Evolutionary conservation across 2,113 vertebrate species (phyloP).

Genomic region (Stigmatopora nigra): DNA sequence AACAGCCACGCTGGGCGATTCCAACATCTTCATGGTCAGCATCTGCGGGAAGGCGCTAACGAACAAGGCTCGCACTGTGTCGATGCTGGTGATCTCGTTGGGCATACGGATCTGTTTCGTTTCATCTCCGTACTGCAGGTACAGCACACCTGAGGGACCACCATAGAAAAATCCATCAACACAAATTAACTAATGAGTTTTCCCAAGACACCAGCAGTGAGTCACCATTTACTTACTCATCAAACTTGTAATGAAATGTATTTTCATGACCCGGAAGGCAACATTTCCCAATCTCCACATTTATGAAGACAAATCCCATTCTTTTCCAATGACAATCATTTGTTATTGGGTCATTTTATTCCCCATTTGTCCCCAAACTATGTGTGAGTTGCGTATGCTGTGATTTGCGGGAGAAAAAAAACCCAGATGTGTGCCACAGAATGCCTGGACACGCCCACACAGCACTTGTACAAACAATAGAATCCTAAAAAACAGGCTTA

Average conservation of each 20-base stretch:
- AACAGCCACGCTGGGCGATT: constrained; percentile 88
- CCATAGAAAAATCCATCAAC: neutral
- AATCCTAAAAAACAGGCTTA: constrained; percentile 3
- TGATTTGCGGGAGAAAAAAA: constrained; percentile 42
- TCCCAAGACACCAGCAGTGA: too few species aligned
- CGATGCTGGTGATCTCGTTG: constrained; percentile 90
- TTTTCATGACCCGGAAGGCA: too few species aligned
- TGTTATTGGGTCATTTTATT: neutral
- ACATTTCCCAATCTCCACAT: neutral
- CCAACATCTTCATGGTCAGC: constrained; percentile 94
- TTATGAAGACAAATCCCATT: neutral
- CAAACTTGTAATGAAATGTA: too few species aligned
- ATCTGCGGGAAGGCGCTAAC: constrained; percentile 97
- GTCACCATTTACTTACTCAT: too few species aligned
- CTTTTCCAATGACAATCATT: neutral
- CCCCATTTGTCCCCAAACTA: constrained; percentile 41
- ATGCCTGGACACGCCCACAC: constrained; percentile 41
- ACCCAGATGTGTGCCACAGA: constrained; percentile 52
- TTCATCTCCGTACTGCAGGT: constrained; percentile 95
- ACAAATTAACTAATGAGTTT: neutral
- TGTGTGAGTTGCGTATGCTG: constrained; percentile 52
- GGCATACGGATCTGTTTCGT: constrained; percentile 95
- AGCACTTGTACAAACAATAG: constrained; percentile 51
- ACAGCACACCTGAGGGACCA: constrained; percentile 78
- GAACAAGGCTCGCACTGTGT: constrained; percentile 94